These are phyloP conservation scores for Stenodema calcarata DNA, from an alignment of 2,888 invertebrate species.

Conservation along the genomic window DNA sequence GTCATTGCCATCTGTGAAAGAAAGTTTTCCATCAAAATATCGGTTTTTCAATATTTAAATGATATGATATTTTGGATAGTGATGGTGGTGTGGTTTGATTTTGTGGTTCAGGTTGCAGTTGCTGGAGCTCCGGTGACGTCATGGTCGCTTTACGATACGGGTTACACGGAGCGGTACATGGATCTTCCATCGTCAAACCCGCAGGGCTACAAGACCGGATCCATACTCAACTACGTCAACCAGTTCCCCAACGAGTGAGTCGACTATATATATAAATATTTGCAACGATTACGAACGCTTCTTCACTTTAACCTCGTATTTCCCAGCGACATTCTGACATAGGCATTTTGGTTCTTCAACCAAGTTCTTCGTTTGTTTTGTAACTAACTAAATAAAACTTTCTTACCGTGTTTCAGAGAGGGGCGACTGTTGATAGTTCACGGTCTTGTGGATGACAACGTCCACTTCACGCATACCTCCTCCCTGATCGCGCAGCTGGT, in stretches of 20 bases:
- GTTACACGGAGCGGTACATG: conserved; percentile 98
- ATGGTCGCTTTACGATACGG: conserved; percentile 97
- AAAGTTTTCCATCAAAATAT: no score
- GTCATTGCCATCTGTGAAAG: no score
- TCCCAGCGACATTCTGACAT: no score
- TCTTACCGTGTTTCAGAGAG: conserved; percentile 66
- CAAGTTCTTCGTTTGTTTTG: no score
- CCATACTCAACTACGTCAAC: conserved; percentile 82
- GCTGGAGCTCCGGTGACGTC: conserved; percentile 98
- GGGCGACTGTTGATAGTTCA: conserved; percentile 93
- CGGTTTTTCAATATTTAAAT: no score
- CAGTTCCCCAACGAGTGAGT: conserved; percentile 91
- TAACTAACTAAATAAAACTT: no score
- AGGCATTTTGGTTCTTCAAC: no score
- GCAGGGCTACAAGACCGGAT: conserved; percentile 82
- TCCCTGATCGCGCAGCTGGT: conserved; percentile 88
- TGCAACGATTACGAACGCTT: no score
- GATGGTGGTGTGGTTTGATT: neutral
- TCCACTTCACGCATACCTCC: conserved; percentile 96
- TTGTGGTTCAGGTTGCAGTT: conserved; percentile 71
- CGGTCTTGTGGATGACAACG: conserved; percentile 97
- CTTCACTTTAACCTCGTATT: no score
- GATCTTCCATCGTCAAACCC: conserved; percentile 79
- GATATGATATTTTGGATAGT: no score
- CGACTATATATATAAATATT: no score